A percentile compares a stretch with the other conserved stretches of the same genome.
phyloP scores from a whole-genome alignment of 2,888 invertebrate genomes.

The Napeogenes sylphis region DNA sequence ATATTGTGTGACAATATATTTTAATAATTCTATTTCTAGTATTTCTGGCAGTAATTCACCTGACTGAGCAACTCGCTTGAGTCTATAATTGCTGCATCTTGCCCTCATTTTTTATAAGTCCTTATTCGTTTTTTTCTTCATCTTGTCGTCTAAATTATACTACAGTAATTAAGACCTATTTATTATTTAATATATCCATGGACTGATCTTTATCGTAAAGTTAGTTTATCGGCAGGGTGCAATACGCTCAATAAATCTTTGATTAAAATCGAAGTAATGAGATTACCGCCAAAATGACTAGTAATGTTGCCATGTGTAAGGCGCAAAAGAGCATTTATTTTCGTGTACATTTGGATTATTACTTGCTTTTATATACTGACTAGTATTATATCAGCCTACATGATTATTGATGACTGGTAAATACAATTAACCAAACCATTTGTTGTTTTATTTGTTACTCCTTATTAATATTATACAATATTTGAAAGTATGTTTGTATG shows the following conservation, averaged over 20 bases:
- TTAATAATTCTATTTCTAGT: conserved; percentile 16
- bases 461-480: neutral
- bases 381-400: conserved; percentile 58
- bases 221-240: conserved; percentile 29
- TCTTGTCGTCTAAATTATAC: conserved; percentile 14
- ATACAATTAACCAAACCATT: conserved; percentile 58
- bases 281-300: conserved; percentile 52
- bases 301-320: conserved; percentile 63
- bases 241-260: conserved; percentile 18
- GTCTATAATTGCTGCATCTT: conserved; percentile 26
- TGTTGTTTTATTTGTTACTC: conserved; percentile 32
- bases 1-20: conserved; percentile 32
- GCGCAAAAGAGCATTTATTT: conserved; percentile 67
- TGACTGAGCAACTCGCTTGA: conserved; percentile 11
- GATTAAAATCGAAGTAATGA: conserved; percentile 15
- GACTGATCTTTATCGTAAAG: conserved; percentile 18
- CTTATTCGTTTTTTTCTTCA: conserved; percentile 2
- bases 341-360: conserved; percentile 44
- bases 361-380: conserved; percentile 66
- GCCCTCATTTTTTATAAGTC: conserved; percentile 22
- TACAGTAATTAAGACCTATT: conserved; percentile 23
- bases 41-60: conserved; percentile 22
- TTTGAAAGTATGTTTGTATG: neutral
- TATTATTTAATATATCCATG: conserved; percentile 23
- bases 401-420: conserved; percentile 59